Conservation (phyloP, 2,113 vertebrate genomes). For the Cynopterus brachyotis region DNA sequence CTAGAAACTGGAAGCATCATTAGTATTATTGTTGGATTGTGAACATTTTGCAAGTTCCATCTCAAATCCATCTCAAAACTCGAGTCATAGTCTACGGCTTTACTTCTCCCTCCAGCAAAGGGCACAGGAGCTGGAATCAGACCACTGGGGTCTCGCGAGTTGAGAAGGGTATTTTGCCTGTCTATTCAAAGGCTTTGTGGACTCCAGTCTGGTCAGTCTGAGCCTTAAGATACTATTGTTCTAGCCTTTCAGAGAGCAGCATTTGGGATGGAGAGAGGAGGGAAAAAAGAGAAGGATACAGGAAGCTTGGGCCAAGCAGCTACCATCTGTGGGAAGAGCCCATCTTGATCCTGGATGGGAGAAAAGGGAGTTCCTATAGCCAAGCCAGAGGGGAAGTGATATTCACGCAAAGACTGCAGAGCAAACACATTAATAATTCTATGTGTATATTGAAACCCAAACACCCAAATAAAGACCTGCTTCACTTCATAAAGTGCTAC, state of each 20-base stretch:
- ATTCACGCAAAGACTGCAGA: background rate
- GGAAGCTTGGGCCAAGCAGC: background rate
- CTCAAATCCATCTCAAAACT: constrained; percentile 4
- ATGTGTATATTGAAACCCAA: background rate
- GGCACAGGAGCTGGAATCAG: background rate
- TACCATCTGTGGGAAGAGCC: background rate
- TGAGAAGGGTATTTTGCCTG: background rate
- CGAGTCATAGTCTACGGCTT: background rate
- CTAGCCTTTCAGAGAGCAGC: background rate
- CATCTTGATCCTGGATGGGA: background rate
- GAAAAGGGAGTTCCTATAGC: background rate
- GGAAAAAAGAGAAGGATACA: background rate
- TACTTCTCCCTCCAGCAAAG: background rate
- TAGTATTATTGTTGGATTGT: background rate
- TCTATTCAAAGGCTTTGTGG: background rate
- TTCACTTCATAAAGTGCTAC: background rate
- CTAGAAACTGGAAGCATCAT: background rate
- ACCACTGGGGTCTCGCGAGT: background rate
- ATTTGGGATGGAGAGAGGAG: background rate
- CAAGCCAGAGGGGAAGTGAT: background rate
- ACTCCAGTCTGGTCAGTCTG: background rate
- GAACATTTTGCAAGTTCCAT: background rate
- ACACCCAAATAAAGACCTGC: background rate
- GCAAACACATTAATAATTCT: background rate
- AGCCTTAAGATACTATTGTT: background rate